Conservation (phyloP, 2,113 vertebrate genomes). For the Dryoscopus gambensis region DNA sequence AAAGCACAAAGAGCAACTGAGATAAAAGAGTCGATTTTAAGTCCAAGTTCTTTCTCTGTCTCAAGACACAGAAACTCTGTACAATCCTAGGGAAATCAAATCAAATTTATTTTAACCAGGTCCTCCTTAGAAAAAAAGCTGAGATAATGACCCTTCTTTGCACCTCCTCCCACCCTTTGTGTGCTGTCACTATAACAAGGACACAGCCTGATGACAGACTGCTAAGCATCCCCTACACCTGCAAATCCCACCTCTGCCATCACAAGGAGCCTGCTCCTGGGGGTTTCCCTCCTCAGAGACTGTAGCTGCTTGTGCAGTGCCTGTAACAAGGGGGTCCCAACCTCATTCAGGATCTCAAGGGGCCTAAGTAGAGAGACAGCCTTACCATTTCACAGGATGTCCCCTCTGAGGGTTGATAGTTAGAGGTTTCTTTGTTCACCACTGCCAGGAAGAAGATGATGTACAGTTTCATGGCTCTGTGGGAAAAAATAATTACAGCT, state of each 20-base stretch:
- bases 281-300: neutral
- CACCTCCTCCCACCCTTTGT: fast-evolving
- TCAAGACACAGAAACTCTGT: neutral
- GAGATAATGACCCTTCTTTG: neutral
- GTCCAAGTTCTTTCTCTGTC: neutral
- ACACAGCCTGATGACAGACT: neutral
- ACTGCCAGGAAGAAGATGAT: conserved; percentile 76
- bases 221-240: neutral
- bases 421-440: conserved; percentile 63
- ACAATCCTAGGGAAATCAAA: neutral
- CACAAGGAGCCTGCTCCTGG: neutral
- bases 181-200: neutral
- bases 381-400: conserved; percentile 82
- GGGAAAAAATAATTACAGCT: neutral
- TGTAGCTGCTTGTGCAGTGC: neutral
- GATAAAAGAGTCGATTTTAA: neutral
- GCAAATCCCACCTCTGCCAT: neutral
- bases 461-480: conserved; percentile 82
- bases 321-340: neutral
- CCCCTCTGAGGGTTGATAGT: conserved; percentile 52
- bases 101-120: neutral
- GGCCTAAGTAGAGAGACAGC: neutral
- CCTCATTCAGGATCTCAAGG: neutral
- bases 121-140: neutral
- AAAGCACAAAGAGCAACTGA: neutral